Evolutionary conservation across 2,113 vertebrate genomes (phyloP).

Genomic region (Pseudolaguvia tuberculata): DNA sequence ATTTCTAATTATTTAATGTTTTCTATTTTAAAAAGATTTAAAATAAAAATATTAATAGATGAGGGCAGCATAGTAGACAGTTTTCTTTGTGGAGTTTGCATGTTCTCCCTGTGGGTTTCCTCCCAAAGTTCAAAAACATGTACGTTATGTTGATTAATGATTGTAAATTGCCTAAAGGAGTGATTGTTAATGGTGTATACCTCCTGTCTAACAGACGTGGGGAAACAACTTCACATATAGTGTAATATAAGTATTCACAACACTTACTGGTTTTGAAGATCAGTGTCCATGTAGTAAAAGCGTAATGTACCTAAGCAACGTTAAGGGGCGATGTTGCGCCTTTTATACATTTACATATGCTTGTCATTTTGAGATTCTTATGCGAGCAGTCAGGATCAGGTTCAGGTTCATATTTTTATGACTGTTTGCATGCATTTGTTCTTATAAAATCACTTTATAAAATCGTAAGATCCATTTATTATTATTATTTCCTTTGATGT

Average conservation of each 20-base stretch:
- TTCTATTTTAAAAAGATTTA: no score
- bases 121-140: no score
- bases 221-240: background rate
- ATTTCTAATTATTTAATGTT: no score
- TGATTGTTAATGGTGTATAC: no score
- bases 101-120: no score
- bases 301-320: background rate
- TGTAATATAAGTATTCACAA: background rate
- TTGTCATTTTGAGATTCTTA: background rate
- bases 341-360: background rate
- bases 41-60: no score
- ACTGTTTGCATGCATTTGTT: background rate
- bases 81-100: no score
- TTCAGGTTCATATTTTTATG: background rate
- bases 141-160: no score
- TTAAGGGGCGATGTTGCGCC: conserved; percentile 23
- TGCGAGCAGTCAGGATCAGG: background rate
- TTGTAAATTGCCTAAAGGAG: no score
- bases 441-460: background rate
- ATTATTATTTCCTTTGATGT: conserved; percentile 21
- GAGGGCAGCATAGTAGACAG: no score
- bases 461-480: conserved; percentile 17
- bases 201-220: background rate
- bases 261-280: background rate
- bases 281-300: background rate